These are phyloP conservation scores for Pandemis corylana DNA, from an alignment of 2,888 invertebrate species.

Conservation along the genomic window DNA sequence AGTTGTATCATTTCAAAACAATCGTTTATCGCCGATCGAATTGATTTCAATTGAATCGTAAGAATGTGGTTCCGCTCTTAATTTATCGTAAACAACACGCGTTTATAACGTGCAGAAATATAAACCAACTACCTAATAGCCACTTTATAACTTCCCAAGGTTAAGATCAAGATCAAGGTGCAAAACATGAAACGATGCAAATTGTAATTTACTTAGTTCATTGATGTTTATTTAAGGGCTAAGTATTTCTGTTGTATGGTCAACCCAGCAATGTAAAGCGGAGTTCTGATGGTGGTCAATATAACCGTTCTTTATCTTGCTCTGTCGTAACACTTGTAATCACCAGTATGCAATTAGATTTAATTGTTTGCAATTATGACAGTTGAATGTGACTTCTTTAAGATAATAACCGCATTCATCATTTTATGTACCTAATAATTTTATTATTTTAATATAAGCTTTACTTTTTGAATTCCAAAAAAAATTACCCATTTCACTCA, in stretches of 20 bases:
- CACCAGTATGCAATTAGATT: conserved; percentile 26
- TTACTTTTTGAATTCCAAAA: no score
- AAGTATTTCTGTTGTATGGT: background rate
- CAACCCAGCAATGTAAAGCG: conserved; percentile 13
- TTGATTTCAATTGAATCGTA: background rate
- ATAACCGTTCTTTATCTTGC: conserved; percentile 13
- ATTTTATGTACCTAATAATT: background rate
- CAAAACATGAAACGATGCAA: background rate
- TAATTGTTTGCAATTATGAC: conserved; percentile 38
- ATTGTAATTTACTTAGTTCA: conserved; percentile 3
- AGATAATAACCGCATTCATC: conserved; percentile 7
- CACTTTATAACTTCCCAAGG: conserved; percentile 24
- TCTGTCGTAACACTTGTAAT: conserved; percentile 10
- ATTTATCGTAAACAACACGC: conserved; percentile 19
- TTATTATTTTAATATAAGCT: no score
- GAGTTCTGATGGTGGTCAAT: background rate
- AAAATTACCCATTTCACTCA: no score
- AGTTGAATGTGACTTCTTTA: conserved; percentile 27
- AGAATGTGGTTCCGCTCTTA: conserved; percentile 3
- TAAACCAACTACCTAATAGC: conserved; percentile 2
- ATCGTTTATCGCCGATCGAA: background rate
- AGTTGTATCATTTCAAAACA: background rate
- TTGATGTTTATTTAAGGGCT: background rate
- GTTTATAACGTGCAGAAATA: conserved; percentile 27
- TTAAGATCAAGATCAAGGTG: conserved; percentile 39